These are phyloP conservation scores for Paelopatides confundens DNA, from an alignment of 53 echinoderm and acorn worm species.

Conservation along the genomic window DNA sequence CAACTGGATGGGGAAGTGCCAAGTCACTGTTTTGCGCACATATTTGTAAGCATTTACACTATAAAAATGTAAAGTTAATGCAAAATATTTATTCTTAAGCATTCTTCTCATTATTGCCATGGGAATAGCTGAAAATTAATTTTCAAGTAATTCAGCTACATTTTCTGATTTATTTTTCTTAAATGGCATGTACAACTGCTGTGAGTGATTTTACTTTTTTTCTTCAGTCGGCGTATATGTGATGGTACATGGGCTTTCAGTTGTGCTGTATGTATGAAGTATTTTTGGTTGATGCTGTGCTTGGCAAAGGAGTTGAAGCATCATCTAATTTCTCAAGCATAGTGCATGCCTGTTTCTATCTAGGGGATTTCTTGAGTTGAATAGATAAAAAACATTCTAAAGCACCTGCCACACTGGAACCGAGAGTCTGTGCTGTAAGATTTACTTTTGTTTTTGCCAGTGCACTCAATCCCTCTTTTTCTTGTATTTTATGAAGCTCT, in stretches of 20 bases:
- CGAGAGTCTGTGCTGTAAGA: constrained; percentile 62
- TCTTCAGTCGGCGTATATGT: constrained; percentile 46
- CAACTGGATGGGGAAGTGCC: constrained; percentile 58
- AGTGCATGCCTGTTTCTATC: constrained; percentile 16
- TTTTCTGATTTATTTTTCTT: constrained; percentile 37
- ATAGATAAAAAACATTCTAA: constrained; percentile 68
- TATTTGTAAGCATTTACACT: constrained; percentile 67
- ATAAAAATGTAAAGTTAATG: constrained; percentile 77
- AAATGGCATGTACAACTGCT: constrained; percentile 1
- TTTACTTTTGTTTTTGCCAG: constrained; percentile 71
- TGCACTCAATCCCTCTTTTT: constrained; percentile 55
- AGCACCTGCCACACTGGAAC: constrained; percentile 73
- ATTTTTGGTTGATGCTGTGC: neutral
- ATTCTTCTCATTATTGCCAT: constrained; percentile 46
- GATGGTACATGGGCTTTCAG: constrained; percentile 25
- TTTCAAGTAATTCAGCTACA: constrained; percentile 36
- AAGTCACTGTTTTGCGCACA: constrained; percentile 57
- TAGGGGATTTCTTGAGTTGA: constrained; percentile 63
- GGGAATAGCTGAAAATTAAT: constrained; percentile 42
- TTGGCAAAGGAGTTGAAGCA: neutral
- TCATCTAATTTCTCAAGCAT: neutral
- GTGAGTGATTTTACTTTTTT: constrained; percentile 55
- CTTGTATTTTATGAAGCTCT: too few species aligned
- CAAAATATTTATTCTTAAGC: constrained; percentile 51
- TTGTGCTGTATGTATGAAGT: constrained; percentile 18